These are phyloP conservation scores for Drosophila koepferae DNA, from an alignment of 2,888 invertebrate genomes.

Conservation along the genomic window DNA sequence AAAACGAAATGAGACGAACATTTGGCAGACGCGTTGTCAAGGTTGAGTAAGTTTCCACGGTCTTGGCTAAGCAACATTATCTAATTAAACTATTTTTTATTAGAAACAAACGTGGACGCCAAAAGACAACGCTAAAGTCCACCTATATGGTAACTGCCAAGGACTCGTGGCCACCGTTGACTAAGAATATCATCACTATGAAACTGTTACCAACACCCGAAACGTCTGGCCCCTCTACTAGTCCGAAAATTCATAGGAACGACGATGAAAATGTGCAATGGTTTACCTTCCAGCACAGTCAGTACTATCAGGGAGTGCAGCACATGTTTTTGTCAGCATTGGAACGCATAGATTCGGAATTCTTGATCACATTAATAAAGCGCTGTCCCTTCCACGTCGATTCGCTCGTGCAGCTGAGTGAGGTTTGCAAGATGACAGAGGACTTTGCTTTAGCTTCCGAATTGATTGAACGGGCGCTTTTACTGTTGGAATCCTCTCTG, in stretches of 20 bases:
- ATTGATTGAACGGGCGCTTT: conserved; percentile 91
- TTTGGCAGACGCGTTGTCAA: conserved; percentile 93
- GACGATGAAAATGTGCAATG: conserved; percentile 84
- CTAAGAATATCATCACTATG: conserved; percentile 91
- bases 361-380: conserved; percentile 90
- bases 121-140: conserved; percentile 87
- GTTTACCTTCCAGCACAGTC: conserved; percentile 91
- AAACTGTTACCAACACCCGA: conserved; percentile 86
- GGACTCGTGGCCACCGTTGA: conserved; percentile 90
- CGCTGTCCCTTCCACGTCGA: conserved; percentile 93
- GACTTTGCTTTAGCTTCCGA: conserved; percentile 92
- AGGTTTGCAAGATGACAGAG: conserved; percentile 91
- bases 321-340: conserved; percentile 91
- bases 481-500: conserved; percentile 91
- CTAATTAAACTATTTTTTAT: conserved; percentile 8
- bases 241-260: conserved; percentile 56
- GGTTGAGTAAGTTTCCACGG: conserved; percentile 85
- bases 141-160: conserved; percentile 90
- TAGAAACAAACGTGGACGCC: conserved; percentile 87
- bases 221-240: conserved; percentile 47
- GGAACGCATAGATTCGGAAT: conserved; percentile 91
- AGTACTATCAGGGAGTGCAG: conserved; percentile 90
- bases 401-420: conserved; percentile 91
- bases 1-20: conserved; percentile 92
- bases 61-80: not conserved